Evolutionary conservation across 2,797 vertebrate genomes (phyloP).

Genomic region (Acridotheres tristis): DNA sequence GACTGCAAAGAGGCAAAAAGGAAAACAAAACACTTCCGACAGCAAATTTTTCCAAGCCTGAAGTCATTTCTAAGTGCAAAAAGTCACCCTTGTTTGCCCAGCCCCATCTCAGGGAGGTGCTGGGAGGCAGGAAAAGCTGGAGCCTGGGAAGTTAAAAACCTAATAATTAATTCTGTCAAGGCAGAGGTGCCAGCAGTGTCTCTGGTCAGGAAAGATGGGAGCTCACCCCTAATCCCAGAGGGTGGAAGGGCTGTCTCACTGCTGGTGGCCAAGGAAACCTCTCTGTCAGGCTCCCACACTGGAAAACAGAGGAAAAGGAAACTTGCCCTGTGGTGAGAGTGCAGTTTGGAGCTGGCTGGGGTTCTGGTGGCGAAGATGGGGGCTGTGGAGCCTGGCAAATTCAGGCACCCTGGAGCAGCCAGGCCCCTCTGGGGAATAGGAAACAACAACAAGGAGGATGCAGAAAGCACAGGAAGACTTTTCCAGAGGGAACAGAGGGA

Average conservation of each 20-base stretch:
- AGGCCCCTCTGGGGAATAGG: background rate
- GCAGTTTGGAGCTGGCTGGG: background rate
- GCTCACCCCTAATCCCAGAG: constrained; percentile 5
- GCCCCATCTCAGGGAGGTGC: background rate
- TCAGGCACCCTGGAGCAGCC: background rate
- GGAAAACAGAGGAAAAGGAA: background rate
- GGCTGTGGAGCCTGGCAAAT: background rate
- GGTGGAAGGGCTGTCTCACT: background rate
- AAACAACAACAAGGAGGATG: background rate
- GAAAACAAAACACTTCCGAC: constrained; percentile 9
- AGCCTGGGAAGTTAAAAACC: background rate
- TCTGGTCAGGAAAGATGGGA: background rate
- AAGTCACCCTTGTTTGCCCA: background rate
- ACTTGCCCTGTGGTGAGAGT: background rate
- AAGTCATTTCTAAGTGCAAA: constrained; percentile 30
- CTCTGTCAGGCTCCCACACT: background rate
- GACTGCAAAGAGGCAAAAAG: background rate
- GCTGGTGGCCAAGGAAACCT: background rate
- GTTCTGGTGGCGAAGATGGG: background rate
- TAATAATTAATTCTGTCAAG: background rate
- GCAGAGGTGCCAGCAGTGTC: background rate
- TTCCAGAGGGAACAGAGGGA: background rate
- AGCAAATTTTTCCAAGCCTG: constrained; percentile 39
- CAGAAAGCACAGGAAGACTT: background rate
- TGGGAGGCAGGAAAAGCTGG: background rate